Percentiles rank a stretch among this genome's conserved stretches.
Evolutionary conservation across 2,797 vertebrate genomes (phyloP).

Genomic region (Coreius guichenoti): DNA sequence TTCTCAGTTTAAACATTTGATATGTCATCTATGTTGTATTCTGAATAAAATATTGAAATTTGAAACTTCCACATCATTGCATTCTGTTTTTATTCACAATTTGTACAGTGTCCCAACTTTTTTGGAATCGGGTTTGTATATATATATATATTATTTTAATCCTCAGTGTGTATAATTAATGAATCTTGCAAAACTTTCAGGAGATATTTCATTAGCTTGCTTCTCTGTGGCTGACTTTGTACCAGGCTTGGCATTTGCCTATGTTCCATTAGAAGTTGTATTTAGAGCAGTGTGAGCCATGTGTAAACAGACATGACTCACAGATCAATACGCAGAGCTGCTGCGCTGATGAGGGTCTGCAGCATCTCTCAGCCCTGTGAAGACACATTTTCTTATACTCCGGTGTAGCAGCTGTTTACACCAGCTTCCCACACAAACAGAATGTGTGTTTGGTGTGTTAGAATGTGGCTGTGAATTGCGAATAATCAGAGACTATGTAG

Average conservation of each 20-base stretch:
- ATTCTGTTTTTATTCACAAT: no score
- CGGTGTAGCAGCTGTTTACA: slow-evolving; percentile 36
- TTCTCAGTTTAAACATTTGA: no score
- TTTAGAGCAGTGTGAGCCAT: slow-evolving; percentile 52
- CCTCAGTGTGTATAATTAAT: slow-evolving; percentile 47
- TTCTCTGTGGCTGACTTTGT: slow-evolving; percentile 43
- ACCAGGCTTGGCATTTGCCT: slow-evolving; percentile 51
- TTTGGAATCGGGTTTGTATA: no score
- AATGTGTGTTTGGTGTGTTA: slow-evolving; percentile 32
- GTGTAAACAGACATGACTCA: slow-evolving; percentile 59
- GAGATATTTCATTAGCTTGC: slow-evolving; percentile 42
- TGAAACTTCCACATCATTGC: no score
- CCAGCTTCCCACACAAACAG: slow-evolving; percentile 43
- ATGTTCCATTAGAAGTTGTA: slow-evolving; percentile 45
- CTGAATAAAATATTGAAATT: no score
- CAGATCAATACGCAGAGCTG: slow-evolving; percentile 58
- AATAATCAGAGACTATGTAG: slow-evolving; percentile 44
- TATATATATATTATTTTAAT: no score
- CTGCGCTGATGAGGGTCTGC: slow-evolving; percentile 47
- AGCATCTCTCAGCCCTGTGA: slow-evolving; percentile 34
- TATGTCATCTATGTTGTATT: no score
- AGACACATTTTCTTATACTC: slow-evolving; percentile 45
- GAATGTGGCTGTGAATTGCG: slow-evolving; percentile 45
- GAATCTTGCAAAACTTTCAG: slow-evolving; percentile 11
- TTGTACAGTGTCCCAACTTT: no score